A percentile compares a stretch with the other conserved stretches of the same genome.
Evolutionary conservation across 1,140 invertebrate genomes (phyloP).

Genomic region (Drosophila gunungcola): DNA sequence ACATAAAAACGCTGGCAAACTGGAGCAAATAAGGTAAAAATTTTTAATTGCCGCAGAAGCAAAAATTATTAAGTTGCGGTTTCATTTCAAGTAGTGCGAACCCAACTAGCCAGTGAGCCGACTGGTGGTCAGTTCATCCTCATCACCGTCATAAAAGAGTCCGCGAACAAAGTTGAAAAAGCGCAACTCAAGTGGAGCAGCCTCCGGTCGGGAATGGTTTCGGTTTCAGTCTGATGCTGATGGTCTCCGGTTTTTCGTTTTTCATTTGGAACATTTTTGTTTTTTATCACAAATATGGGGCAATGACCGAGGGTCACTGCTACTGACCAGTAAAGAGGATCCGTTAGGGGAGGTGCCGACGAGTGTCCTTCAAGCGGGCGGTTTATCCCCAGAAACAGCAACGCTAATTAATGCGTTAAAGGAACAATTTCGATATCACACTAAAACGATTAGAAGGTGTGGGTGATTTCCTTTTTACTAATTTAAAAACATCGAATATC

Average conservation of each 20-base stretch:
- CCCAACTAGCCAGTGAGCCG: slow-evolving; percentile 34
- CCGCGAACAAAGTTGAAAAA: slow-evolving; percentile 53
- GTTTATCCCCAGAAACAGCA: slow-evolving; percentile 6
- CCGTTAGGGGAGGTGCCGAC: slow-evolving; percentile 17
- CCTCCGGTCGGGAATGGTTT: slow-evolving; percentile 40
- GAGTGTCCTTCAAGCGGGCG: slow-evolving; percentile 25
- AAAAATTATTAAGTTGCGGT: slow-evolving; percentile 77
- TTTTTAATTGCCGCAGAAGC: slow-evolving; percentile 80
- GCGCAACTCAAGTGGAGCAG: slow-evolving; percentile 51
- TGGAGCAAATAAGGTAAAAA: slow-evolving; percentile 82
- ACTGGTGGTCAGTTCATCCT: slow-evolving; percentile 32
- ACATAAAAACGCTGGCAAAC: slow-evolving; percentile 45
- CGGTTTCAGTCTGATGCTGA: slow-evolving; percentile 25
- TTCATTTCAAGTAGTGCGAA: slow-evolving; percentile 39
- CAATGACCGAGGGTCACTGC: slow-evolving; percentile 43
- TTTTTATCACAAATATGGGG: slow-evolving; percentile 26
- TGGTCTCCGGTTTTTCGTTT: slow-evolving; percentile 19
- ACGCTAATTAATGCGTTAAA: slow-evolving; percentile 10
- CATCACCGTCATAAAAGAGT: slow-evolving; percentile 43
- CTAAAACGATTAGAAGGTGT: too few relatives aligned
- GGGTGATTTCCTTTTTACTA: too few relatives aligned
- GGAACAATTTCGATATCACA: background rate
- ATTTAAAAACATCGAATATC: too few relatives aligned
- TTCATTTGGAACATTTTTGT: background rate
- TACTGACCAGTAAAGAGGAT: slow-evolving; percentile 8